These are phyloP conservation scores for Paracanthobrama guichenoti DNA, from an alignment of 2,113 vertebrate species.

Conservation along the genomic window DNA sequence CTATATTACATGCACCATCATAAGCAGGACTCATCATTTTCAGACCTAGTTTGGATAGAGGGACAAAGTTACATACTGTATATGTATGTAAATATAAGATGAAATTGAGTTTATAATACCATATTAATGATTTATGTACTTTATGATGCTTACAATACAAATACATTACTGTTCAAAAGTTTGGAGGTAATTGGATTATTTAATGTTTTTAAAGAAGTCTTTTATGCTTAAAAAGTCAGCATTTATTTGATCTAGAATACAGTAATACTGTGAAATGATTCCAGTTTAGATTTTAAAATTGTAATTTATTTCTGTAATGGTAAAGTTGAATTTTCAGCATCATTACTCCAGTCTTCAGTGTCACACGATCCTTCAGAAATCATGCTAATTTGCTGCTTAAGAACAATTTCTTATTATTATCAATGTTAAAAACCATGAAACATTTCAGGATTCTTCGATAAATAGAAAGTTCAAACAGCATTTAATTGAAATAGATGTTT, in stretches of 20 bases:
- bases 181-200: neutral
- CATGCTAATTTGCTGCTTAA: no score
- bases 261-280: neutral
- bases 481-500: no score
- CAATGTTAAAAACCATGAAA: neutral
- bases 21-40: neutral
- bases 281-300: neutral
- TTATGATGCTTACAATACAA: neutral
- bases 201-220: neutral
- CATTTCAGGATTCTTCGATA: no score
- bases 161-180: neutral
- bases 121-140: neutral
- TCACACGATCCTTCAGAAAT: no score
- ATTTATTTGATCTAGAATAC: neutral
- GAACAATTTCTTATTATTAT: neutral
- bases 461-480: neutral
- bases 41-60: neutral
- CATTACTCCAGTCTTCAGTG: slow-evolving; percentile 1
- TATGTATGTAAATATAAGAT: neutral
- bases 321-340: neutral
- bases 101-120: neutral
- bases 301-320: neutral
- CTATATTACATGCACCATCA: neutral
- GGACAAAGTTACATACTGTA: neutral
- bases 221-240: neutral